phyloP scores from a whole-genome alignment of 2,797 vertebrate genomes.

The Leontocebus nigricollis region DNA sequence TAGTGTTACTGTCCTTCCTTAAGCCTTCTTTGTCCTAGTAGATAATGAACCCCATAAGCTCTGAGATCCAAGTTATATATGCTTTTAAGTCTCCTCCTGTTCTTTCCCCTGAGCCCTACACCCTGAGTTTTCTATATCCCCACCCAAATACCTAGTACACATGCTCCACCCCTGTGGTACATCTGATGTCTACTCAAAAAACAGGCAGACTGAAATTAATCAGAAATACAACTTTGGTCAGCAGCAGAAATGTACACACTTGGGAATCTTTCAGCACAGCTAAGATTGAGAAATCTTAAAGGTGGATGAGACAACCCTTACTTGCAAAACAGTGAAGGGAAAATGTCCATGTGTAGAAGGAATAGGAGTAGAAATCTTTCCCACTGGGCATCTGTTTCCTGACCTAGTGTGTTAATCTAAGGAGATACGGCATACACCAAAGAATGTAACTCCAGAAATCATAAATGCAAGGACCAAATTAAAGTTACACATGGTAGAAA shows the following conservation, averaged over 20 bases:
- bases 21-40: not conserved
- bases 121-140: not conserved
- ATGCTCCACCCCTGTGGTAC: not conserved
- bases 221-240: not conserved
- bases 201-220: not conserved
- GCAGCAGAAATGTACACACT: not conserved
- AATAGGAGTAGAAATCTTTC: not conserved
- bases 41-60: not conserved
- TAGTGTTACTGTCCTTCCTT: not conserved
- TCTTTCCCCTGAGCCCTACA: not conserved
- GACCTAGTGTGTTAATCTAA: not conserved
- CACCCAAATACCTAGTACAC: not conserved
- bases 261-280: not conserved
- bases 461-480: not conserved
- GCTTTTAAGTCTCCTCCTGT: not conserved
- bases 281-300: not conserved
- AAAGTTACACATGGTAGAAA: not conserved
- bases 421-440: not conserved
- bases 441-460: constrained; percentile 64
- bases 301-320: not conserved
- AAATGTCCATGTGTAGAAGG: not conserved
- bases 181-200: not conserved
- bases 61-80: not conserved
- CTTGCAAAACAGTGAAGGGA: not conserved
- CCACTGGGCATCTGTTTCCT: not conserved